Evolutionary conservation across 1,140 invertebrate species (phyloP).

Genomic region (Pogonomyrmex barbatus): DNA sequence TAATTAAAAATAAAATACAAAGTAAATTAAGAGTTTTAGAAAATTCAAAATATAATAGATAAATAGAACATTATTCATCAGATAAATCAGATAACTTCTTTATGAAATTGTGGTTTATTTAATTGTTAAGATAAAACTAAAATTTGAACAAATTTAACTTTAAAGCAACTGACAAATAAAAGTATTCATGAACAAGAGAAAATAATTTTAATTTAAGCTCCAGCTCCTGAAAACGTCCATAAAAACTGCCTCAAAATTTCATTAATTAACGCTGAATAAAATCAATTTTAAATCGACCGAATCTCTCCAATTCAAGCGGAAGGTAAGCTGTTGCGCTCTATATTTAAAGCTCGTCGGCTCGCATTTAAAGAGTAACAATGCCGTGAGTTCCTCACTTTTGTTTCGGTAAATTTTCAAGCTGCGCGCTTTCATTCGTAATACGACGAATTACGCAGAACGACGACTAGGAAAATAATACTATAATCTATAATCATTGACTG

Average conservation of each 20-base stretch:
- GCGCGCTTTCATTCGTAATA: conserved; percentile 37
- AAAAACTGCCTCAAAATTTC: background rate
- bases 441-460: conserved; percentile 43
- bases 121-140: background rate
- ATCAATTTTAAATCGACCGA: background rate
- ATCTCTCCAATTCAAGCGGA: background rate
- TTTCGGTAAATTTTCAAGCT: conserved; percentile 22
- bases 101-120: background rate
- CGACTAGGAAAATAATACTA: conserved; percentile 44
- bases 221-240: background rate
- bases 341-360: background rate
- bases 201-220: conserved; percentile 2
- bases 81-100: background rate
- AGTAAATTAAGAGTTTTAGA: background rate
- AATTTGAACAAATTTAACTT: background rate
- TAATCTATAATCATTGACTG: conserved; percentile 52
- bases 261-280: background rate
- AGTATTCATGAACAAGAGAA: background rate
- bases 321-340: background rate
- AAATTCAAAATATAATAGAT: background rate
- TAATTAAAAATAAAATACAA: background rate
- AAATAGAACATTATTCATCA: background rate
- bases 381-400: conserved; percentile 10
- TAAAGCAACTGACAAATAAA: background rate
- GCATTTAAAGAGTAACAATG: conserved; percentile 18